Evolutionary conservation across 2,888 invertebrate species (phyloP), one percentile per base, ranked within the genome.

Genomic region (Drosophila anomelani): DNA sequence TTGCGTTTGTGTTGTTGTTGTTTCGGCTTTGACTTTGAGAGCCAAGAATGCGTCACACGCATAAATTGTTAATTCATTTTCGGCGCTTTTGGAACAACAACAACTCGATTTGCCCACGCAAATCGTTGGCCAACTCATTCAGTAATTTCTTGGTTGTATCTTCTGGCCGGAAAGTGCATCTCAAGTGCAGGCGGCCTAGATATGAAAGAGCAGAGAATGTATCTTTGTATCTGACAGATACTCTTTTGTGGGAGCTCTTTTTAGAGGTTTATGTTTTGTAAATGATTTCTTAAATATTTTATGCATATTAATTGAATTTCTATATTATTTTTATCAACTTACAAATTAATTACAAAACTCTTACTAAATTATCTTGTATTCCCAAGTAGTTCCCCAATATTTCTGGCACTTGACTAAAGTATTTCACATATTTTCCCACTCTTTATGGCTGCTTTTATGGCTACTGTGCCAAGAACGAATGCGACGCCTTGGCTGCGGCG

Each of bases 11-110:
- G 36, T 41, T 74, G 70, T 41, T 74, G 70, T 75, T 74, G 49
- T 71, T 79, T 79, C 57, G 86, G 80, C 85, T 85, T 85, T 85
- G 86, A 85, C 85, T 86, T 85, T 85, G 85, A 81, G 81, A 75
- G 81, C 75, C 63, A 39, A 57, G 74, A 81, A 79, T 83, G 83
- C 83, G 83, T 83, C 83, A 85, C 85, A 76, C 81, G 63, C 81
- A 84, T 80, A 85, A 83, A 85, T 85, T 80, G 75, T 81, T 80
- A 76, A 85, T 81, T 84, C 80, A 79, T 82, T 82, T 81, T 62
- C 34, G 57, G 61, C 55, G 61, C 53, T 64, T 54, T 59, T 39
- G 57, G 20, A 20, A 20, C 20, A 68, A 58, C 62, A 67, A 59
- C 54, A 66, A 63, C 63, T 64, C 54, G 78, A 72, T 75, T 75